Evolutionary conservation across 2,888 invertebrate species (phyloP).

Genomic region (Tiliacea aurago): DNA sequence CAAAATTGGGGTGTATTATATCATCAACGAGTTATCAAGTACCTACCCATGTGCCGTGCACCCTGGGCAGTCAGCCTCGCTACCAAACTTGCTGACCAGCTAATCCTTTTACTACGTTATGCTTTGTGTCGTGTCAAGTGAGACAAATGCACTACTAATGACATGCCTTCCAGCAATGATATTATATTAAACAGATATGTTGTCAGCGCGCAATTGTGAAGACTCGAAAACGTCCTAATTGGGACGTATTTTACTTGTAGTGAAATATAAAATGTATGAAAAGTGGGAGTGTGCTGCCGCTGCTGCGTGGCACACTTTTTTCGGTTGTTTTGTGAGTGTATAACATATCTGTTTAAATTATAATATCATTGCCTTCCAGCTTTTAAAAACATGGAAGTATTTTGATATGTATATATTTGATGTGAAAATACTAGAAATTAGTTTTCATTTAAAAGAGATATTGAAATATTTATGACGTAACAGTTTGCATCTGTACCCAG

Average conservation of each 20-base stretch:
- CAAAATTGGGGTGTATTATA: not conserved
- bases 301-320: too few relatives aligned
- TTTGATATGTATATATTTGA: not conserved
- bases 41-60: not conserved
- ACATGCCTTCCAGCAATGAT: not conserved
- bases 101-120: too few relatives aligned
- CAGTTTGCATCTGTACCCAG: too few relatives aligned
- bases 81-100: not conserved
- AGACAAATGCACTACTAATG: not conserved
- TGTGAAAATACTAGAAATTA: not conserved
- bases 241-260: too few relatives aligned
- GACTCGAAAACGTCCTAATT: too few relatives aligned
- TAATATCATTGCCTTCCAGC: not conserved
- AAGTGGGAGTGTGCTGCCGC: too few relatives aligned
- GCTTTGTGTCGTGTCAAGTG: not conserved
- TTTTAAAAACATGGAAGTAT: not conserved
- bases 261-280: too few relatives aligned
- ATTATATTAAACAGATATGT: too few relatives aligned
- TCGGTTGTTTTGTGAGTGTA: too few relatives aligned
- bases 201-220: too few relatives aligned
- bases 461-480: too few relatives aligned
- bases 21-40: not conserved
- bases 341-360: too few relatives aligned
- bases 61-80: not conserved
- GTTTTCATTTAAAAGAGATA: not conserved